These are phyloP conservation scores for Eucidaris tribuloides DNA, from an alignment of 35 echinoderm and acorn worm species.

Conservation along the genomic window DNA sequence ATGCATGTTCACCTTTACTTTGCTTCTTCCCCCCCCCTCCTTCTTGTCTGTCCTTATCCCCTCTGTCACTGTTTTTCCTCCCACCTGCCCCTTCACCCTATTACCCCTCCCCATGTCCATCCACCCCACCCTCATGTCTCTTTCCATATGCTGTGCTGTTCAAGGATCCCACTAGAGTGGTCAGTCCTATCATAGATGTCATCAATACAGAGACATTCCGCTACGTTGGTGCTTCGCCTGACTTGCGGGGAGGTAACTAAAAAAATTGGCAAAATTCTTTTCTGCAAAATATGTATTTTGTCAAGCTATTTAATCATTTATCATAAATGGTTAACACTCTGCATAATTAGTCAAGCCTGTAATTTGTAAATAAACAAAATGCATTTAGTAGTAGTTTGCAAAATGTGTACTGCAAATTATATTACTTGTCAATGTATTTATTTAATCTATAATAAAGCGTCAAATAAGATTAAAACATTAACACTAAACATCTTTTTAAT, in stretches of 20 bases:
- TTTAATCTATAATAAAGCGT: too few species aligned
- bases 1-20: neutral
- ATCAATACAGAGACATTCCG: slow-evolving; percentile 73
- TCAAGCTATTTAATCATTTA: too few species aligned
- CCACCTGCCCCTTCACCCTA: neutral
- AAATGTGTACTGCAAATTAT: too few species aligned
- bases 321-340: too few species aligned
- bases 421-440: too few species aligned
- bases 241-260: slow-evolving; percentile 78
- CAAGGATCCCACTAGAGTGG: slow-evolving; percentile 47
- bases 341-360: too few species aligned
- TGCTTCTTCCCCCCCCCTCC: neutral
- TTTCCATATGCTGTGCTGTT: neutral
- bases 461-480: too few species aligned
- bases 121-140: neutral
- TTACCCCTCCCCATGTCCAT: neutral
- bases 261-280: too few species aligned
- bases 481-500: too few species aligned
- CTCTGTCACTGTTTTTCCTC: neutral
- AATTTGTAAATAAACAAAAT: too few species aligned
- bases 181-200: slow-evolving; percentile 80
- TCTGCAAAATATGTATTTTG: too few species aligned
- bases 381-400: too few species aligned
- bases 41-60: neutral
- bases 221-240: slow-evolving; percentile 66